Base-by-base conservation (phyloP, 1,140 invertebrate species). In the Berghia stephanieae region DNA sequence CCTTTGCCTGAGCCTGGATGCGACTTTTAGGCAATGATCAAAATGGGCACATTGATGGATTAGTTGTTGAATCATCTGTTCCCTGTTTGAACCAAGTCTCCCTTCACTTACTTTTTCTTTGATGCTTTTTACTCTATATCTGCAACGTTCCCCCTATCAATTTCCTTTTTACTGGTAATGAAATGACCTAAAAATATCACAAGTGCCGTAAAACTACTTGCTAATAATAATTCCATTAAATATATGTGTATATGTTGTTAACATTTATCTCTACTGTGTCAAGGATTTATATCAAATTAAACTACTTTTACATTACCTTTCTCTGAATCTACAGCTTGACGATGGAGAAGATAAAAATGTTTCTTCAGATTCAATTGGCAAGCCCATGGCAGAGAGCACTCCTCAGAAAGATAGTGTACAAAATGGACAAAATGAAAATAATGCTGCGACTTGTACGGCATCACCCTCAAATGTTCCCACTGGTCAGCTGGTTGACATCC, bases 401-500 rank as follows among this genome's bases (percentile, higher is more conserved):
- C 85, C 85, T 49, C 80, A 82, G 36, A 86, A 84, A 66, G 43
- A 49, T 44, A 78, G 38, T 68, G 52, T 74, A 34, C 43, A 42
- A 34, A 69, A 60, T 38, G 80, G 49, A 0, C 46, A 52, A 52
- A 72, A 57, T n/a, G n/a, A n/a, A n/a, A n/a, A n/a, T n/a, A n/a
- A n/a, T n/a, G n/a, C n/a, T n/a, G n/a, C n/a, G n/a, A n/a, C n/a
- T n/a, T n/a, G n/a, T n/a, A n/a, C n/a, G n/a, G n/a, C n/a, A n/a
- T n/a, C n/a, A n/a, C n/a, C n/a, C 21, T 55, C 57, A 36, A 27
- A 63, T 24, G 69, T 80, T 18, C 44, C 81, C 36, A 77, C 81
- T 2, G 86, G 83, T 40, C 84, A 85, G 77, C 69, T 87, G 46
- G 83, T 87, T 43, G 86, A 87, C 43, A 84, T 87, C 49, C 84